phyloP scores from a whole-genome alignment of 2,113 vertebrate genomes.

The Corydoras maculifer region DNA sequence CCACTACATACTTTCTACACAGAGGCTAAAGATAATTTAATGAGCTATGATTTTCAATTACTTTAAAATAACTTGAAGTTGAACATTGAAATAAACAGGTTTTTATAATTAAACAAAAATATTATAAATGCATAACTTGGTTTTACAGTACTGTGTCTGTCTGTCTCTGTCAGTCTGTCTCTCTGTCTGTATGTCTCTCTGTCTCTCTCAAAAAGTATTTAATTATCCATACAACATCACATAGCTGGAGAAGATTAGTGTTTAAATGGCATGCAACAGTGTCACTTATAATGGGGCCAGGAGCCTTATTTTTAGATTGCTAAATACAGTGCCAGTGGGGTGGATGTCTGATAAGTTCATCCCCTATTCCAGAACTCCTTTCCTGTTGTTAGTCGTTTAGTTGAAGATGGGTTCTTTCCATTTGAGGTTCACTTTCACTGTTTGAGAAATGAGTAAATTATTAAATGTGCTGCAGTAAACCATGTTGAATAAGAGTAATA shows the following conservation, averaged over 20 bases:
- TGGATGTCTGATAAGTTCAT: conserved; percentile 5
- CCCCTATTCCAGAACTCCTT: conserved; percentile 10
- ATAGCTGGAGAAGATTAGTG: conserved; percentile 7
- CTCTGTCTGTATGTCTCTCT: too few species aligned
- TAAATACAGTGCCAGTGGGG: not conserved
- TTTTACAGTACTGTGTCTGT: not conserved
- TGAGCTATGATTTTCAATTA: conserved; percentile 6
- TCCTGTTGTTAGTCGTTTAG: not conserved
- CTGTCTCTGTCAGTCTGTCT: too few species aligned
- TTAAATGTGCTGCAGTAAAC: too few species aligned
- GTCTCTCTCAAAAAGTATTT: not conserved
- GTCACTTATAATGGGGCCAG: conserved; percentile 5
- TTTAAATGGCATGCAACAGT: conserved; percentile 3
- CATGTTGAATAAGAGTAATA: too few species aligned
- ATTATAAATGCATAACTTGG: too few species aligned
- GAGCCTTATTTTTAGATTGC: conserved; percentile 2
- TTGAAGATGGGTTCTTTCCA: not conserved
- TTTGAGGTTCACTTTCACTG: not conserved
- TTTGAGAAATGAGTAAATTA: too few species aligned
- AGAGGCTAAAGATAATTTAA: conserved; percentile 27
- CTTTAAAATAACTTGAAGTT: not conserved
- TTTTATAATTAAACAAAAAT: not conserved
- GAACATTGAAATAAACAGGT: not conserved
- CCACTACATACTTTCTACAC: conserved; percentile 37
- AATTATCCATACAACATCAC: not conserved